Evolutionary conservation across 2,797 vertebrate species (phyloP).

Genomic region (Lagodon rhomboides): DNA sequence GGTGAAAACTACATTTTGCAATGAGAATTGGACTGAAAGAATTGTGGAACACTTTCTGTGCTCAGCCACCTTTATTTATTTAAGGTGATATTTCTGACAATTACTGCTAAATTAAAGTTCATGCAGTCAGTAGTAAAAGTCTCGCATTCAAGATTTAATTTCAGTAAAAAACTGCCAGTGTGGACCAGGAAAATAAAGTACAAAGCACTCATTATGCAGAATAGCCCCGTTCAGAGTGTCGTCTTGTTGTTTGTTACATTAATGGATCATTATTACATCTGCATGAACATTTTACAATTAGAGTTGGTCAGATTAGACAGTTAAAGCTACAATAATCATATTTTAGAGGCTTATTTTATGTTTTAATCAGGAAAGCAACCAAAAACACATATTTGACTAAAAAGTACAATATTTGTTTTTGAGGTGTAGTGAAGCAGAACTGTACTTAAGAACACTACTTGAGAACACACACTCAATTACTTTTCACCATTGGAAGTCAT

Average conservation of each 20-base stretch:
- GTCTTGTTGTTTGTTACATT: not conserved
- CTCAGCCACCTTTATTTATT: not conserved
- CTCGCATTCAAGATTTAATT: not conserved
- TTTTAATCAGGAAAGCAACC: not conserved
- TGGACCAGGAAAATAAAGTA: not conserved
- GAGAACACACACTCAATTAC: not conserved
- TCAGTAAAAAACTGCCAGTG: not conserved
- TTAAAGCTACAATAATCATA: not conserved
- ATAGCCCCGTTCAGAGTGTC: not conserved
- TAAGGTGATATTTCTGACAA: not conserved
- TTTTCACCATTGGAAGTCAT: not conserved
- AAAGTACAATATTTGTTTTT: not conserved
- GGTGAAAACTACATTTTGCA: not conserved
- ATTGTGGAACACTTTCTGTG: not conserved
- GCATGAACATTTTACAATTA: not conserved
- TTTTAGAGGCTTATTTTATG: not conserved
- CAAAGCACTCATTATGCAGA: not conserved
- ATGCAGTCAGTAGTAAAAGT: not conserved
- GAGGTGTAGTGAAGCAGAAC: not conserved
- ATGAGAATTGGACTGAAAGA: not conserved
- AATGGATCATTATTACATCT: not conserved
- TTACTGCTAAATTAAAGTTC: not conserved
- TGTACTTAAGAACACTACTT: no score
- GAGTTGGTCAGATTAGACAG: not conserved
- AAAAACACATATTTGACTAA: not conserved